Evolutionary conservation across 2,113 vertebrate genomes (phyloP).

Genomic region (Pitta sordida): DNA sequence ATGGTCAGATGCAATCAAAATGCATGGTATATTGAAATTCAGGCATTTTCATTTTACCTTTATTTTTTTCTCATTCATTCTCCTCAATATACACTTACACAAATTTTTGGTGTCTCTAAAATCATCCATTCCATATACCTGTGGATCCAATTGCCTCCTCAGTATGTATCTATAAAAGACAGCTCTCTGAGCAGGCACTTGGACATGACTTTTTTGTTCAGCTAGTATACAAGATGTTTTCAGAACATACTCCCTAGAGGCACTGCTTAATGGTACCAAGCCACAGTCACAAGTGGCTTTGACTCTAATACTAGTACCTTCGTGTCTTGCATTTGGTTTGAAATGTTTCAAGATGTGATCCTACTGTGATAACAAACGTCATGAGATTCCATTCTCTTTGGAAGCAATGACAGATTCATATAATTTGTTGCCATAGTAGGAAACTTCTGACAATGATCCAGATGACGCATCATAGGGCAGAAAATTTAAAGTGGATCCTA

Average conservation of each 20-base stretch:
- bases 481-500: neutral
- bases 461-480: neutral
- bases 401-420: neutral
- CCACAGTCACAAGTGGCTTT: neutral
- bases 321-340: neutral
- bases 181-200: neutral
- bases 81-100: rapidly evolving
- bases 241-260: neutral
- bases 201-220: neutral
- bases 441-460: neutral
- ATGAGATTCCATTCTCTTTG: neutral
- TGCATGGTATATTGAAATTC: neutral
- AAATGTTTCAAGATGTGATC: neutral
- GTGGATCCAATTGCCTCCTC: neutral
- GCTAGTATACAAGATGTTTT: neutral
- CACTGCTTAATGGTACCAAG: neutral
- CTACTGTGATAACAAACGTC: neutral
- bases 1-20: neutral
- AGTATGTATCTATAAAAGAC: neutral
- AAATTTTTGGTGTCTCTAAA: neutral
- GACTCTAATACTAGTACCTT: neutral
- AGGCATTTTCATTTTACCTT: neutral
- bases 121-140: neutral
- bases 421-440: neutral
- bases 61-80: neutral